These are phyloP conservation scores for Eristalis tenax DNA, from an alignment of 2,888 invertebrate species.

Conservation along the genomic window DNA sequence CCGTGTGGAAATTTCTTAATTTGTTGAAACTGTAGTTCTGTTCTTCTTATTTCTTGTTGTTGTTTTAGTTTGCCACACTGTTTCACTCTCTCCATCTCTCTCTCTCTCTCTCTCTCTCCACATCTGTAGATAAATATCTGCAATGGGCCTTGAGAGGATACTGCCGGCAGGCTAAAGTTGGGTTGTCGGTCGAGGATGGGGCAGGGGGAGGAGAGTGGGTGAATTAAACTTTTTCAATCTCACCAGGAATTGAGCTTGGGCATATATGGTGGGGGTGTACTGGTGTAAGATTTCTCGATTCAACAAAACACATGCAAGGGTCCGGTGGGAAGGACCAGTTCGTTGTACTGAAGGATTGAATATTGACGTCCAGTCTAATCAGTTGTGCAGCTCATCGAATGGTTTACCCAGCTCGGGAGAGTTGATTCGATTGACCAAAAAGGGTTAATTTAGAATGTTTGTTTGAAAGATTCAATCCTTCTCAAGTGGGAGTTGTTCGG, in stretches of 20 bases:
- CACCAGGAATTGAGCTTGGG: slow-evolving; percentile 3
- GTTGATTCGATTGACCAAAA: no score
- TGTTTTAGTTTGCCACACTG: neutral
- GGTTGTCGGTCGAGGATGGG: neutral
- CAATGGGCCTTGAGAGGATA: slow-evolving; percentile 2
- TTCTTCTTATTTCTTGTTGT: neutral
- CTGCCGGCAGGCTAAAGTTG: neutral
- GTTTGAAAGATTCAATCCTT: no score
- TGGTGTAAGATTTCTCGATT: neutral
- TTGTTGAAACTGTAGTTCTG: slow-evolving; percentile 55
- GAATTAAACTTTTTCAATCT: slow-evolving; percentile 47
- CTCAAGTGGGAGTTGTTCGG: no score
- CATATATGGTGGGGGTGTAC: neutral
- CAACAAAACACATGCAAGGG: neutral
- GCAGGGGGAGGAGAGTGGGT: neutral
- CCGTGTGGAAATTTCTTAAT: slow-evolving; percentile 71
- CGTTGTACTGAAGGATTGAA: neutral
- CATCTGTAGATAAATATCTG: slow-evolving; percentile 24
- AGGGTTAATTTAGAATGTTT: no score
- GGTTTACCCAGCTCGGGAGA: neutral
- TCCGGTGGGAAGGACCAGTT: neutral
- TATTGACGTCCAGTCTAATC: neutral
- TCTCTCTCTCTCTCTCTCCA: neutral
- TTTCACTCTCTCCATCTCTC: neutral
- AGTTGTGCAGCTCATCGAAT: no score